Evolutionary conservation across 2,888 invertebrate species (phyloP), one percentile per base, ranked within the genome.

Genomic region (Cephus pulcher): DNA sequence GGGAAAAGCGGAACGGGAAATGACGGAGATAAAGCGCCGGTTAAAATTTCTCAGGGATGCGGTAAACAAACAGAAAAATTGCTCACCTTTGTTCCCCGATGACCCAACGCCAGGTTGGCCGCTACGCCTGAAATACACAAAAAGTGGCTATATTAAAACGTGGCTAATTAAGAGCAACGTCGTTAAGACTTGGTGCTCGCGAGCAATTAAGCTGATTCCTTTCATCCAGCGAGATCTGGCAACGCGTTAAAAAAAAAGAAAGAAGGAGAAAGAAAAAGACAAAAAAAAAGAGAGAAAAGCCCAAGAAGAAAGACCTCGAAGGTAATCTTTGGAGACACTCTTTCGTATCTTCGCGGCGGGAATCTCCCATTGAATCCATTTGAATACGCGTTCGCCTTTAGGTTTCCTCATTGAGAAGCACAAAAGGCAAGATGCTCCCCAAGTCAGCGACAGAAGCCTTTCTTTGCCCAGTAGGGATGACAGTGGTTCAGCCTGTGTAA

Each of bases 61-160:
- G 23, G 23, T 12, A 34, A 34, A 32, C 32, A 12, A 32, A 34
- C 74, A 23, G 30, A 79, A 75, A 35, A 78, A 73, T 78, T 35
- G 81, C 85, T 88, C 81, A 90, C 90, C 87, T 88, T 86, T 80
- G 86, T 81, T 79, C 86, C 86, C 82, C 89, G 88, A 82, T 85
- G 84, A 77, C 86, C 85, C 73, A 88, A 87, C 80, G 85, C 83
- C 75, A 88, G 84, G 75, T 83, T 85, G 82, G 84, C 82, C 79
- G 84, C 85, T 82, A 87, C 82, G 86, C 88, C 90, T 90, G 86
- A 74, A 89, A 89, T 76, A 80, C 69, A 81, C 56, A 80, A 82
- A 82, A 73, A n/a, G 30, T 74, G 15, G 6, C 74, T 70, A 11
- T 12, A 75, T 69, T 34, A 69, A 34, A 71, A 12, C 33, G 71